Conservation (phyloP, 1,140 invertebrate species). For the Apis mellifera region Amel_HAv3.1 CM009936.2:3794501-3795000, state of each 20-base stretch:
- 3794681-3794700: slow-evolving; percentile 7
- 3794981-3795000: slow-evolving; percentile 74
- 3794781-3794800: slow-evolving; percentile 83
- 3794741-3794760: slow-evolving; percentile 84
- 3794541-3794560: slow-evolving; percentile 71
- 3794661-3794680: not conserved
- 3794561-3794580: slow-evolving; percentile 71
- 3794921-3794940: not conserved
- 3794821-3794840: slow-evolving; percentile 88
- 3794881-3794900: slow-evolving; percentile 82
- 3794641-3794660: not conserved
- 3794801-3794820: slow-evolving; percentile 87
- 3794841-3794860: slow-evolving; percentile 84
- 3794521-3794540: slow-evolving; percentile 54
- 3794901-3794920: slow-evolving; percentile 9
- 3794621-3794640: slow-evolving; percentile 30
- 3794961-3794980: slow-evolving; percentile 64
- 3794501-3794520: slow-evolving; percentile 39
- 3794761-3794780: slow-evolving; percentile 80
- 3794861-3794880: slow-evolving; percentile 85
- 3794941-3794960: not conserved
- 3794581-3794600: slow-evolving; percentile 48
- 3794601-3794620: slow-evolving; percentile 53
- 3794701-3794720: slow-evolving; percentile 71
- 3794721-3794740: slow-evolving; percentile 82